Evolutionary conservation across 2,888 invertebrate species (phyloP), one percentile per base, ranked within the genome.

Genomic region (Blastobasis lacticolella): DNA sequence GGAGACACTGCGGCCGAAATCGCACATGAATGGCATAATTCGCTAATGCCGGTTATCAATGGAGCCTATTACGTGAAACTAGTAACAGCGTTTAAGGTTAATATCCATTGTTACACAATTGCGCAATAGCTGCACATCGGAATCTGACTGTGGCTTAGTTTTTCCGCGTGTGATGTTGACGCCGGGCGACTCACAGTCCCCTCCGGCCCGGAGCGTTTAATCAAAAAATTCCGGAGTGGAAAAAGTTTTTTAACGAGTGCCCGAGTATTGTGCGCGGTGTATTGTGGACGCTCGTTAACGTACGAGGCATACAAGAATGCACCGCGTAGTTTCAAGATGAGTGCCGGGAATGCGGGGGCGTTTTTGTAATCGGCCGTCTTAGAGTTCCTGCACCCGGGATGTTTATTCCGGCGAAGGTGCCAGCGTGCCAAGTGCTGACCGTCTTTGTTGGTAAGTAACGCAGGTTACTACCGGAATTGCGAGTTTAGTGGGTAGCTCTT

Each of bases 381-480:
- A 42, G 56, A 54, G 54, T 52, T 45, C 23, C 23, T 23, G 23
- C 23, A 23, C 23, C 41, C 42, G 61, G 62, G 78, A 70, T 60
- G 80, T 83, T 46, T 41, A 81, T 60, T 69, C 55, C 52, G 60
- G 53, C 67, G 61, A 55, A 66, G 36, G 57, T 71, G 38, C 40
- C 61, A 10, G 60, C 73, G 53, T 83, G 84, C 59, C 73, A 72
- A 51, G 48, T 83, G 37, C 66, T 77, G 52, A 74, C 80, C 5
- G 73, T 84, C 59, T 77, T 80, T 59, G 72, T 85, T 58, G 82
- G 84, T 83, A 55, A 82, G 83, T 68, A 23, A 23, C 23, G 23
- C 23, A 3, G 23, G 1, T 23, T 23, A 23, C 23, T 23, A 23
- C 23, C 23, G 23, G 23, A 2, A 23, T 23, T 23, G 23, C 23